Percentiles rank a stretch among this genome's conserved stretches.
These are phyloP conservation scores for Drosophila nigrodunni DNA, from an alignment of 1,140 invertebrate genomes.

Conservation along the genomic window DNA sequence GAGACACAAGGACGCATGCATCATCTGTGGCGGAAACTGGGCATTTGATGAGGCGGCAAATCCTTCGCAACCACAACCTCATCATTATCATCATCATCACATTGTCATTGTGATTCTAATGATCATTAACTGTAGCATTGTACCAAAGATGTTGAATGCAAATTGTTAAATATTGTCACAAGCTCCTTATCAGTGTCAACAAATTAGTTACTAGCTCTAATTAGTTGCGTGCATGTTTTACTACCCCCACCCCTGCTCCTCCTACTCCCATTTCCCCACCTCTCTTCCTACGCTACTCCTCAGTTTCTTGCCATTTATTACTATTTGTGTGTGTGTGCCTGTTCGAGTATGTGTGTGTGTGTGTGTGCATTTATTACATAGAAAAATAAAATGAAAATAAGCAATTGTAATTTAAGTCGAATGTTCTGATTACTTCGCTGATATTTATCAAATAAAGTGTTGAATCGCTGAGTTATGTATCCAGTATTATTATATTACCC, in stretches of 20 bases:
- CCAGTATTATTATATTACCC: too few relatives aligned
- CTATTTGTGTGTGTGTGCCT: constrained; percentile 9
- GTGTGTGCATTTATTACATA: constrained; percentile 43
- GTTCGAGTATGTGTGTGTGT: constrained; percentile 2
- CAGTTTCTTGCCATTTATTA: neutral
- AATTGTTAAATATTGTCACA: constrained; percentile 42
- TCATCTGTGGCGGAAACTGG: constrained; percentile 85
- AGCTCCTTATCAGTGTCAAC: constrained; percentile 25
- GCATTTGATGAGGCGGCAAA: constrained; percentile 65
- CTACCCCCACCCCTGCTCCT: neutral
- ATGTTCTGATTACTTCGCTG: neutral
- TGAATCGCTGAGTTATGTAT: neutral
- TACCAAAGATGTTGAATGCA: constrained; percentile 65
- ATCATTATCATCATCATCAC: neutral
- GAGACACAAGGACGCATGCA: constrained; percentile 87
- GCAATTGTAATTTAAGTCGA: constrained; percentile 28
- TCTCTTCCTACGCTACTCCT: neutral
- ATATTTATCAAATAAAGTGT: constrained; percentile 18
- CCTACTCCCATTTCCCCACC: neutral
- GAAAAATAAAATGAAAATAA: constrained; percentile 16
- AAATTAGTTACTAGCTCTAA: constrained; percentile 29
- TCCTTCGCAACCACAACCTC: neutral
- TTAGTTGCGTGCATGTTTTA: constrained; percentile 2
- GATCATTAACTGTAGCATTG: constrained; percentile 17
- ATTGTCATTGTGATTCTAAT: neutral